Percentiles rank a stretch among this genome's conserved stretches.
phyloP scores from a whole-genome alignment of 2,888 invertebrate genomes.

The Campopleginae sp. region DNA sequence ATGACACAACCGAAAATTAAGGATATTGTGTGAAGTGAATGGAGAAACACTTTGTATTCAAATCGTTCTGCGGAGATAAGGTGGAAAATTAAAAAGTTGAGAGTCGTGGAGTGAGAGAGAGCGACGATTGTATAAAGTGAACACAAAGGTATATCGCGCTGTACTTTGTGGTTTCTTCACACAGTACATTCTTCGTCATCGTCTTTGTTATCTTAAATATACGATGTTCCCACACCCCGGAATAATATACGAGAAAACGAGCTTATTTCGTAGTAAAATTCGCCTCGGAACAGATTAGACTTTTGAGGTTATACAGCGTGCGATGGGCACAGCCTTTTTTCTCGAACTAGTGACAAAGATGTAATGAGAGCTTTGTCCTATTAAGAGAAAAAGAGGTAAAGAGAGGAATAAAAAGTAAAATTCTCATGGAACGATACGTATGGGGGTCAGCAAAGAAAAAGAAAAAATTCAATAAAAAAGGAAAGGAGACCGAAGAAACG shows the following conservation, averaged over 20 bases:
- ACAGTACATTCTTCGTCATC: conserved; percentile 35
- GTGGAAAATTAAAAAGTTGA: conserved; percentile 35
- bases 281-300: conserved; percentile 57
- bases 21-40: conserved; percentile 22
- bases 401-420: background rate
- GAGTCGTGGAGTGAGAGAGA: background rate
- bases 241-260: conserved; percentile 41
- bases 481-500: background rate
- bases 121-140: conserved; percentile 1
- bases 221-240: conserved; percentile 59
- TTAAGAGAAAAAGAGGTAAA: conserved; percentile 35
- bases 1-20: conserved; percentile 23
- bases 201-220: conserved; percentile 48
- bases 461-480: conserved; percentile 15
- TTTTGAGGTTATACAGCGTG: conserved; percentile 49
- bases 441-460: conserved; percentile 61
- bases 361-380: conserved; percentile 2
- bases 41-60: conserved; percentile 56
- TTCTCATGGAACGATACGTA: conserved; percentile 47
- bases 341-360: conserved; percentile 18
- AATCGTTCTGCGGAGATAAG: conserved; percentile 48
- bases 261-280: conserved; percentile 56
- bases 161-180: conserved; percentile 30
- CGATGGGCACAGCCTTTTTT: conserved; percentile 38
- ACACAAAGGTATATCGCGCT: background rate